A percentile compares a stretch with the other conserved stretches of the same genome.
Conservation (phyloP, 1,140 invertebrate genomes). For the Aradophagus sp. region DNA sequence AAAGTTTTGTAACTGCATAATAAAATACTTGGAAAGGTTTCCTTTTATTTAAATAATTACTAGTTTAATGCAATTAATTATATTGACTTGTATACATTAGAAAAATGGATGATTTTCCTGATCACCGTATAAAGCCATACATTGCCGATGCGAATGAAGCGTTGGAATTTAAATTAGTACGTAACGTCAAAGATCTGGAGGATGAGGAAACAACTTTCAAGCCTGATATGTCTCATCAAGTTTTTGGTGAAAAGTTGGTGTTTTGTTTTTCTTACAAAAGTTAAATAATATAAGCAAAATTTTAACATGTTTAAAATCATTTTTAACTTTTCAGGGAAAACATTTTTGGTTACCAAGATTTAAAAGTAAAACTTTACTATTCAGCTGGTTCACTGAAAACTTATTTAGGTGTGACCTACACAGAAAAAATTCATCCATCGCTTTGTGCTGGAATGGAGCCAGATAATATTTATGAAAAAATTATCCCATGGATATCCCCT, state of each 20-base stretch:
- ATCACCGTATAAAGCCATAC: conserved; percentile 77
- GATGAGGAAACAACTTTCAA: conserved; percentile 83
- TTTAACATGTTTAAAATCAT: conserved; percentile 2
- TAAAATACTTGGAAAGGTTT: not conserved
- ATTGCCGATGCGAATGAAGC: conserved; percentile 83
- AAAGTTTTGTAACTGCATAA: too few relatives aligned
- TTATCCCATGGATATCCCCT: conserved; percentile 79
- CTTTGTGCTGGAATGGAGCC: conserved; percentile 80
- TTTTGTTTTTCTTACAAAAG: too few relatives aligned
- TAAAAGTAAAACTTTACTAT: conserved; percentile 88
- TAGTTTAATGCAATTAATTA: not conserved
- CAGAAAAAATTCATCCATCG: conserved; percentile 77
- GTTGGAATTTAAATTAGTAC: conserved; percentile 86
- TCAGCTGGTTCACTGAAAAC: conserved; percentile 86
- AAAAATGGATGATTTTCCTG: conserved; percentile 71
- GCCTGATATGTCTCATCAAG: conserved; percentile 94
- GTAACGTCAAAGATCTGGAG: conserved; percentile 81
- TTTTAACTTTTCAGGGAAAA: conserved; percentile 81
- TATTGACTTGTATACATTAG: conserved; percentile 17
- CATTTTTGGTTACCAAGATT: conserved; percentile 93
- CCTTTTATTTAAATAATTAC: not conserved
- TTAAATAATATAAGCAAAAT: too few relatives aligned
- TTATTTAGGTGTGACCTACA: conserved; percentile 81
- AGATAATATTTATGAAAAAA: conserved; percentile 86
- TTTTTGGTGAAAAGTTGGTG: conserved; percentile 89